Percentiles rank a stretch among this genome's conserved stretches.
phyloP scores from a whole-genome alignment of 2,113 vertebrate species.

The Lontra canadensis region DNA sequence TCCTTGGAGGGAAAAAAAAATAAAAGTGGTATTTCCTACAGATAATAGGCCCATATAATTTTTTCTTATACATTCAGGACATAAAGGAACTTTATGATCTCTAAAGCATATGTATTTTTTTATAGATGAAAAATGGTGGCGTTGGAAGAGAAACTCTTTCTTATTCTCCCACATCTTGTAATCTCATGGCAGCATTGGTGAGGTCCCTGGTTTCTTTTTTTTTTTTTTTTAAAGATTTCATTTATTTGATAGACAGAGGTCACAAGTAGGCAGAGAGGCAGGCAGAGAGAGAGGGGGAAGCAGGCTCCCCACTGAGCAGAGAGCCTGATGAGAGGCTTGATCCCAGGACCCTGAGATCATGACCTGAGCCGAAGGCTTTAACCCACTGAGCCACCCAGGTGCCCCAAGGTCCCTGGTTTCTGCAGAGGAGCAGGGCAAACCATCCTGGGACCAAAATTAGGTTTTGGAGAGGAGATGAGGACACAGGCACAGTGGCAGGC shows the following conservation, averaged over 20 bases:
- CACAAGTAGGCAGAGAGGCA: too few species aligned
- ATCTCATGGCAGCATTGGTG: not conserved
- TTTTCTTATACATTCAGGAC: not conserved
- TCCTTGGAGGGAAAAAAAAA: not conserved
- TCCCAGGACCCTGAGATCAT: too few species aligned
- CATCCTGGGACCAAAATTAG: not conserved
- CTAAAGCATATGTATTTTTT: not conserved
- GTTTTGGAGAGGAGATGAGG: not conserved
- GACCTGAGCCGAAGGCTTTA: too few species aligned
- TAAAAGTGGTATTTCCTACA: not conserved
- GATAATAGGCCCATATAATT: not conserved
- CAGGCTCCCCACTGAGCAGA: too few species aligned
- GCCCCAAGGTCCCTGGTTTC: not conserved
- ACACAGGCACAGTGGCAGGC: not conserved
- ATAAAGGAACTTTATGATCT: not conserved
- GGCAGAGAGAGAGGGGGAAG: too few species aligned
- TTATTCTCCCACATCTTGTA: not conserved
- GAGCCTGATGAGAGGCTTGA: accelerated
- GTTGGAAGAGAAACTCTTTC: not conserved
- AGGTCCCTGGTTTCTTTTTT: not conserved
- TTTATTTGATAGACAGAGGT: too few species aligned
- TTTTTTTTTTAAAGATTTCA: too few species aligned
- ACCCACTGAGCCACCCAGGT: too few species aligned
- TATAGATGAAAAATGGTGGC: not conserved
- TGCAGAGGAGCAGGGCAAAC: not conserved